Base-by-base conservation (phyloP, 2,888 invertebrate genomes). In the Synergus laeviventris region DNA sequence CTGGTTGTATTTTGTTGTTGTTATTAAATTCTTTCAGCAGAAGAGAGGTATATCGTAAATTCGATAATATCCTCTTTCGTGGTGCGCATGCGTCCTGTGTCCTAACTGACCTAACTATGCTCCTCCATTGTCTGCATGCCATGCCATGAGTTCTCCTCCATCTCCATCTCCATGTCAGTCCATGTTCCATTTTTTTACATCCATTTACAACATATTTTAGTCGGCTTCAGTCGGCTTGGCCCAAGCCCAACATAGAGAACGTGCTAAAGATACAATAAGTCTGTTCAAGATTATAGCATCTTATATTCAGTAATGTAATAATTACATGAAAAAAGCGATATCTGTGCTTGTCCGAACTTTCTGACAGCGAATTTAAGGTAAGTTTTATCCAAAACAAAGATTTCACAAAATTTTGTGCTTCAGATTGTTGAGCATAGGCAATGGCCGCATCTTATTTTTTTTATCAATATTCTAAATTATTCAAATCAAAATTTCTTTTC, bases 391-490 rank as follows among this genome's bases (percentile, higher is more conserved):
- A 12, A 45, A 24, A 16, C 7, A 70, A 45, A 49, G 16, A 45
- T 45, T 24, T 42, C 31, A 1, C 31, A 49, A 24, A 18, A 21
- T 31, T 16, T 24, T 31, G 24, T 31, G 24, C 8, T 66, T 21
- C 9, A 49, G 12, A 49, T 38, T 24, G 2, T 64, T 21, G 21
- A 42, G 14, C 42, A 31, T 62, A 1, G 14, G 8, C 24, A 66
- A 70, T 70, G 70, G 70, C 70, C 70, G 49, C 70, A 70, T 49
- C n/a, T 31, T 49, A n/a, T 11, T 66, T 11, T 66, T 66, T 62
- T 36, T 62, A 62, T 62, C 61, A 38, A 61, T 24, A 24, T 21
- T 31, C 14, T 16, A 24, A 60, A 60, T 2, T 8, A 8, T n/a
- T 16, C 2, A 38, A 31, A 36, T 16, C 8, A 0, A 16, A 62